Conservation (phyloP, 2,113 vertebrate genomes). For the Pygoscelis antarcticus region DNA sequence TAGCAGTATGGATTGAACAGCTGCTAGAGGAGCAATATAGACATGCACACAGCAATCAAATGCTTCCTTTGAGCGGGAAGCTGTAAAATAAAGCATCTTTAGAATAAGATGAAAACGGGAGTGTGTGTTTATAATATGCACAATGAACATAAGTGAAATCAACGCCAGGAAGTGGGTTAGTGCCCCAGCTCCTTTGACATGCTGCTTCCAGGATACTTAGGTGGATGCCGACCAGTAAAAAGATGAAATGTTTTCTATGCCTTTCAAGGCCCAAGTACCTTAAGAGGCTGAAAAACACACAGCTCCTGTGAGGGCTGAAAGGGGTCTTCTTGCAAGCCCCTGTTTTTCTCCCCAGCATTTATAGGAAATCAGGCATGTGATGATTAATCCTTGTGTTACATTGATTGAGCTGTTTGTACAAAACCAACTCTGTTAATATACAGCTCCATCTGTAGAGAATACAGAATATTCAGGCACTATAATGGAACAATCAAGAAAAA, state of each 20-base stretch:
- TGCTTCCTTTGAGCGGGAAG: not conserved
- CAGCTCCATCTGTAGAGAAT: slow-evolving; percentile 43
- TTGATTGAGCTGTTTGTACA: slow-evolving; percentile 50
- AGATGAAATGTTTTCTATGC: not conserved
- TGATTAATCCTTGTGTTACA: slow-evolving; percentile 36
- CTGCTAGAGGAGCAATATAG: not conserved
- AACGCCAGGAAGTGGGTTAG: not conserved
- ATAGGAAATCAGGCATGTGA: slow-evolving; percentile 11
- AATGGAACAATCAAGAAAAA: slow-evolving; percentile 47
- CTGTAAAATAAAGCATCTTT: not conserved
- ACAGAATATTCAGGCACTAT: slow-evolving; percentile 6
- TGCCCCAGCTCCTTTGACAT: not conserved
- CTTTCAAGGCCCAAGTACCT: not conserved
- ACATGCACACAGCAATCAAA: not conserved
- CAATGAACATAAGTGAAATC: not conserved
- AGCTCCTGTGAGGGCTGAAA: not conserved
- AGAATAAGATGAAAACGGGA: not conserved
- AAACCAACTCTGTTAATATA: slow-evolving; percentile 50
- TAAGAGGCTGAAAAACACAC: not conserved
- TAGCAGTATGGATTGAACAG: not conserved
- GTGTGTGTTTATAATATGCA: not conserved
- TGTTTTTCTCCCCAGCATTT: not conserved
- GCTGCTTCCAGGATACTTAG: not conserved
- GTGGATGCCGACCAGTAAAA: not conserved
- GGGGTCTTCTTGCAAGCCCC: not conserved